Evolutionary conservation across 2,888 invertebrate genomes (phyloP), one percentile per base, ranked within the genome.

Genomic region (Eucera pruinosa): DNA sequence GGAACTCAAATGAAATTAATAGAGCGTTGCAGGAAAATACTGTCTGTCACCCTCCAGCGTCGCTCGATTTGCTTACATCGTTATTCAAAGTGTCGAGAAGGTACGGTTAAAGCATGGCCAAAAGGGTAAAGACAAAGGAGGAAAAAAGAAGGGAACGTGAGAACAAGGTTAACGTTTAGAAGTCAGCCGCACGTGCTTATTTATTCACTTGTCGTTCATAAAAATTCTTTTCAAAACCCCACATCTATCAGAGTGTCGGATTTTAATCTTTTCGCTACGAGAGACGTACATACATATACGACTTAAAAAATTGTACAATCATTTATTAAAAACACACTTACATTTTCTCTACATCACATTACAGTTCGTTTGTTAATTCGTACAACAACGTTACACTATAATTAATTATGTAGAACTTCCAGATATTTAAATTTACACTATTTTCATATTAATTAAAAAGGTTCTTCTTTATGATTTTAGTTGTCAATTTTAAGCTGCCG

Each of bases 71-170:
- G 57, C 61, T 73, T 71, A 48, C 73, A 71, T 73, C 73, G 73
- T 73, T 73, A 73, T 73, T 73, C 73, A 73, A 73, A 73, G 73
- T 73, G 73, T 73, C 73, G 71, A 20, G 71, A 62, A 61, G 61
- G 61, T 41, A 61, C 61, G 73, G 54, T 33, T 47, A 18, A 71
- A 71, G 60, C 60, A 33, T 18, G 62, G 13, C 13, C 18, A 27
- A 47, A 25, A 47, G 11, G 9, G 11, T 2, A 1, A 20, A 30
- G 6, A 13, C n/a, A 18, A 1, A 18, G 11, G 3, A 13, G 15
- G 6, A 15, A 4, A 15, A 18, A 25, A 2, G 4, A 9, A 15
- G 45, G 9, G 20, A 39, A 36, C 9, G n/a, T n/a, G 13, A 11
- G 5, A 25, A 11, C 15, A 18, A 36, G 20, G 57, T 41, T 43